A percentile compares a stretch with the other conserved stretches of the same genome.
Evolutionary conservation across 2,113 vertebrate species (phyloP).

Genomic region (Ammodytes dubius): DNA sequence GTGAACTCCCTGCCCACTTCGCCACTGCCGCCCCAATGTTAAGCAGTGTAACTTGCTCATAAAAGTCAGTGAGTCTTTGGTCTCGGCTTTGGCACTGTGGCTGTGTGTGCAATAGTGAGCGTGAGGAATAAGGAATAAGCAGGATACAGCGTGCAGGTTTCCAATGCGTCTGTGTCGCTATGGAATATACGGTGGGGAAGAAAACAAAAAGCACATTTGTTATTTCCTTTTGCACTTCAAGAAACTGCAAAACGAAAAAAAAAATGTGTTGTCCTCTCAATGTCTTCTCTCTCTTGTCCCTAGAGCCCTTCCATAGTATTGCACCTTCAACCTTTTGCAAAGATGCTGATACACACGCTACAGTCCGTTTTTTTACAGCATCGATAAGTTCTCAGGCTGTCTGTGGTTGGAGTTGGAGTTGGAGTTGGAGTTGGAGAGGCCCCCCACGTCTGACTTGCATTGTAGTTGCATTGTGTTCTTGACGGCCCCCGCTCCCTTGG

Average conservation of each 20-base stretch:
- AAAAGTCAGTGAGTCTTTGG: constrained; percentile 32
- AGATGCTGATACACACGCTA: neutral
- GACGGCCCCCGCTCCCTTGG: constrained; percentile 64
- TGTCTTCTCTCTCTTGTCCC: no score
- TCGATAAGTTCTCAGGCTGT: constrained; percentile 60
- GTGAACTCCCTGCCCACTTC: no score
- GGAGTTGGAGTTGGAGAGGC: constrained; percentile 45
- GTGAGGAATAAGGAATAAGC: neutral
- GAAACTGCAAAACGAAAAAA: no score
- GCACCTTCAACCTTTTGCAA: constrained; percentile 14
- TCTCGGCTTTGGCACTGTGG: constrained; percentile 25
- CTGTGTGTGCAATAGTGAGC: constrained; percentile 20
- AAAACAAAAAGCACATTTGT: no score
- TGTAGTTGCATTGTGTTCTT: no score
- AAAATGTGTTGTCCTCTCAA: no score
- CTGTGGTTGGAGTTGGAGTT: constrained; percentile 44
- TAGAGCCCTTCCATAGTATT: neutral
- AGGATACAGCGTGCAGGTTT: constrained; percentile 2
- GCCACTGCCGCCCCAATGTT: no score
- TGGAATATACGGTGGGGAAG: no score
- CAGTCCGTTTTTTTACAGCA: constrained; percentile 53
- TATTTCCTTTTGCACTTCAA: no score
- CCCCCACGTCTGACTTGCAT: neutral
- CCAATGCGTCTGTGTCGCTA: no score
- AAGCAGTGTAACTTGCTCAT: neutral